Percentiles rank a stretch among this genome's conserved stretches.
phyloP scores from a whole-genome alignment of 2,888 invertebrate species.

The Cepaea hortensis region DNA sequence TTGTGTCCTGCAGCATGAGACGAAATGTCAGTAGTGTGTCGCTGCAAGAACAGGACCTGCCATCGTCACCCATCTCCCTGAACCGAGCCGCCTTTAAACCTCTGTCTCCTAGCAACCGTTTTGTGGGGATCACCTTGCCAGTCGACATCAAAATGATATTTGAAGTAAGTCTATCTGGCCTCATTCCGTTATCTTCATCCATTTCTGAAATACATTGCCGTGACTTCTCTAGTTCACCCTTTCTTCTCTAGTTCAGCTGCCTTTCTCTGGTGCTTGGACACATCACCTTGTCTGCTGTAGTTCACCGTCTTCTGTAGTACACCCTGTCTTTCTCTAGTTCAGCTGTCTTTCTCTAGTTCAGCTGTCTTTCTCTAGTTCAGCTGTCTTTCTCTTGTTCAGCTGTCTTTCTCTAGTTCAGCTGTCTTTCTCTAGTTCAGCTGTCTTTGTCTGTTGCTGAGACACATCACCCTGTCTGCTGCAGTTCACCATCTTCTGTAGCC shows the following conservation, averaged over 20 bases:
- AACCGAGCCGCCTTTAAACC: slow-evolving; percentile 61
- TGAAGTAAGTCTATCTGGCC: slow-evolving; percentile 76
- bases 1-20: slow-evolving; percentile 54
- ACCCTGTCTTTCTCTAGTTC: neutral
- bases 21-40: slow-evolving; percentile 62
- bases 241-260: too few species aligned
- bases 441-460: neutral
- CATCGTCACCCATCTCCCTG: slow-evolving; percentile 55
- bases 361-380: neutral
- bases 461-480: too few species aligned
- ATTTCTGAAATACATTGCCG: too few species aligned
- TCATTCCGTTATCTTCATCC: too few species aligned
- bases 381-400: neutral
- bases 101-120: slow-evolving; percentile 66
- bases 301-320: too few species aligned
- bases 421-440: neutral
- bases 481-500: too few species aligned
- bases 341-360: neutral
- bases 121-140: slow-evolving; percentile 85
- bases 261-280: too few species aligned
- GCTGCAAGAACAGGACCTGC: slow-evolving; percentile 59
- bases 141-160: slow-evolving; percentile 83
- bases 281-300: too few species aligned
- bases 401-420: neutral
- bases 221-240: too few species aligned